A percentile compares a stretch with the other conserved stretches of the same genome.
phyloP scores from a whole-genome alignment of 2,113 vertebrate genomes.

The Hippocampus guttulatus region DNA sequence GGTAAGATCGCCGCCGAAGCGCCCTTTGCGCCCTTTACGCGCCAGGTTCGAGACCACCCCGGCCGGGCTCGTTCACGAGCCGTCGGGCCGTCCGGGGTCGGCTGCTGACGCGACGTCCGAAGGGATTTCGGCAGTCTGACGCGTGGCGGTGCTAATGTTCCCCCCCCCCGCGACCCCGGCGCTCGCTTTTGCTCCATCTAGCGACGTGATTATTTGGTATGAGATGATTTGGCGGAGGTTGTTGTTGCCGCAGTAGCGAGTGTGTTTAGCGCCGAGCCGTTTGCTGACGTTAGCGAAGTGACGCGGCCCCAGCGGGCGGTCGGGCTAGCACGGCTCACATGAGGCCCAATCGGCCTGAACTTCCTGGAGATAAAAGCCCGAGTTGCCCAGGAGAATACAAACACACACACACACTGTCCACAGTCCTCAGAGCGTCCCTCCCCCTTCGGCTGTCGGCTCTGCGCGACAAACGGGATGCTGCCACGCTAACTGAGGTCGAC shows the following conservation, averaged over 20 bases:
- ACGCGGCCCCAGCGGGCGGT: slow-evolving; percentile 37
- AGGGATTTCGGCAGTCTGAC: slow-evolving; percentile 46
- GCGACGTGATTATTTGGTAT: neutral
- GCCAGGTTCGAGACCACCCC: neutral
- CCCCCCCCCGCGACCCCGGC: slow-evolving; percentile 16
- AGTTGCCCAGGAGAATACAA: slow-evolving; percentile 54
- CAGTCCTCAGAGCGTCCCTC: slow-evolving; percentile 52
- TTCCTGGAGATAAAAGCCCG: slow-evolving; percentile 74
- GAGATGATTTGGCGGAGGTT: neutral
- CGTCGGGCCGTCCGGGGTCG: slow-evolving; percentile 32
- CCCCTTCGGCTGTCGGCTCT: slow-evolving; percentile 59
- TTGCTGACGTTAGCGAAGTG: slow-evolving; percentile 15
- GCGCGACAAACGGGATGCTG: slow-evolving; percentile 67
- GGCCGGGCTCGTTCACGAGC: slow-evolving; percentile 36
- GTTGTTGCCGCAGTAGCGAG: slow-evolving; percentile 7
- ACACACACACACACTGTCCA: slow-evolving; percentile 21
- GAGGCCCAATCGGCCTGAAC: slow-evolving; percentile 66
- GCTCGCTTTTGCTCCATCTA: neutral
- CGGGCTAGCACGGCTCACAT: slow-evolving; percentile 68
- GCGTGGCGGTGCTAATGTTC: slow-evolving; percentile 45
- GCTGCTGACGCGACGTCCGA: slow-evolving; percentile 40
- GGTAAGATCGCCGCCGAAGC: slow-evolving; percentile 63
- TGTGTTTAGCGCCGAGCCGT: slow-evolving; percentile 15
- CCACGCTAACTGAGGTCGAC: slow-evolving; percentile 52
- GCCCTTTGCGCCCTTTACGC: slow-evolving; percentile 2